Percentiles rank a stretch among this genome's conserved stretches.
Conservation (phyloP, 2,888 invertebrate genomes). For the Perdita meconis region DNA sequence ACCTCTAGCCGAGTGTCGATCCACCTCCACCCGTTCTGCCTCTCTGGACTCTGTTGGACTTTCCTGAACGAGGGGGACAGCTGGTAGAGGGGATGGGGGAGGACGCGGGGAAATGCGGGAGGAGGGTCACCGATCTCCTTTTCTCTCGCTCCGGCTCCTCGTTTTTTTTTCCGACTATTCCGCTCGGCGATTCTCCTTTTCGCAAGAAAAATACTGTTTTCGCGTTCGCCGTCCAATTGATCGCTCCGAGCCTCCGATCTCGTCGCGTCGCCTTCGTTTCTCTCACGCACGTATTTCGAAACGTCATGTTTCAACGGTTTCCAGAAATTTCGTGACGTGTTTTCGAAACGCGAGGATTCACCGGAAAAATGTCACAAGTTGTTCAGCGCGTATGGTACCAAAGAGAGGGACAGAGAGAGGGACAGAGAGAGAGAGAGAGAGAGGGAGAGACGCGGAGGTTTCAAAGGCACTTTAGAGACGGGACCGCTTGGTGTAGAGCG, state of each 20-base stretch:
- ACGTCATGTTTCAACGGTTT: neutral
- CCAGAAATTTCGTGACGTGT: too few relatives aligned
- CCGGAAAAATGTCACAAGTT: too few relatives aligned
- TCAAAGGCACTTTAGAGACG: slow-evolving; percentile 14
- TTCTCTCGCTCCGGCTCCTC: slow-evolving; percentile 8
- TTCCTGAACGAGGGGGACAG: slow-evolving; percentile 42
- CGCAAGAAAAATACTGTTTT: neutral
- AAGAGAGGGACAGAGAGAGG: too few relatives aligned
- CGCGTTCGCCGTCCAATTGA: neutral
- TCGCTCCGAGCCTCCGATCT: neutral
- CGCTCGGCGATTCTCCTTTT: neutral
- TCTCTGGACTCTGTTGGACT: slow-evolving; percentile 69
- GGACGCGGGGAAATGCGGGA: slow-evolving; percentile 17
- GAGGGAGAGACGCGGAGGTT: too few relatives aligned
- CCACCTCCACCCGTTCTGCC: slow-evolving; percentile 68
- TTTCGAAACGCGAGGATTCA: too few relatives aligned
- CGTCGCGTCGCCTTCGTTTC: neutral
- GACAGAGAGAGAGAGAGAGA: too few relatives aligned
- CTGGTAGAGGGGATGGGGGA: slow-evolving; percentile 21
- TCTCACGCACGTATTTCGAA: neutral
- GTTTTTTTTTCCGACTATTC: slow-evolving; percentile 2
- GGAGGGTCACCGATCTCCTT: slow-evolving; percentile 19
- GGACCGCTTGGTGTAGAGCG: slow-evolving; percentile 24
- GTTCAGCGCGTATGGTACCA: too few relatives aligned
- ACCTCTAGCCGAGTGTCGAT: slow-evolving; percentile 60